Percentiles rank a stretch among this genome's conserved stretches.
Evolutionary conservation across 2,888 invertebrate species (phyloP).

Genomic region (Abscondita cerata): DNA sequence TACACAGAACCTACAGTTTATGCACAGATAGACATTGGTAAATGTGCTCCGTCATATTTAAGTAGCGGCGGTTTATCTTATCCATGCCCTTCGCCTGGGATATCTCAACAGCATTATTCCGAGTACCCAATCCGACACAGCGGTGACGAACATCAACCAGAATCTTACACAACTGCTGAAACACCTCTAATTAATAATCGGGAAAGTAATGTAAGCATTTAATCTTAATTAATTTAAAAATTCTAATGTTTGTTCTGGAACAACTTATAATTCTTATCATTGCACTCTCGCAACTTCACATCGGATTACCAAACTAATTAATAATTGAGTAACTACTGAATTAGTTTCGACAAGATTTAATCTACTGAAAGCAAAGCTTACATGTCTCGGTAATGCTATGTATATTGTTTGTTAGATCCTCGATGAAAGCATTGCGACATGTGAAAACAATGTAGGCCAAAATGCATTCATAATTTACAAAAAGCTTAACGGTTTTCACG

Average conservation of each 20-base stretch:
- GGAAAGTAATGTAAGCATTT: constrained; percentile 53
- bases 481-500: not conserved
- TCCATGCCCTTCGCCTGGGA: constrained; percentile 56
- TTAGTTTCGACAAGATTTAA: not conserved
- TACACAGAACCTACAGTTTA: constrained; percentile 63
- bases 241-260: too few species aligned
- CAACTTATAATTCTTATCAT: too few species aligned
- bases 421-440: not conserved
- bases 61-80: constrained; percentile 56
- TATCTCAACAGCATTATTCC: constrained; percentile 55
- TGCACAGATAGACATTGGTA: constrained; percentile 62
- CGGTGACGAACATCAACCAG: constrained; percentile 50
- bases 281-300: not conserved
- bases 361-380: not conserved
- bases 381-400: not conserved
- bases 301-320: not conserved
- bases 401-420: not conserved
- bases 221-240: too few species aligned
- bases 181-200: constrained; percentile 54
- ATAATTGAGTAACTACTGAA: not conserved
- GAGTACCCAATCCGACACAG: constrained; percentile 54
- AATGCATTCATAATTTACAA: constrained; percentile 2
- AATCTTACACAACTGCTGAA: constrained; percentile 53
- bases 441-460: not conserved
- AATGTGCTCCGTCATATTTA: constrained; percentile 48